Evolutionary conservation across 2,113 vertebrate genomes (phyloP), one percentile per base, ranked within the genome.

Genomic region (Pithys albifrons): DNA sequence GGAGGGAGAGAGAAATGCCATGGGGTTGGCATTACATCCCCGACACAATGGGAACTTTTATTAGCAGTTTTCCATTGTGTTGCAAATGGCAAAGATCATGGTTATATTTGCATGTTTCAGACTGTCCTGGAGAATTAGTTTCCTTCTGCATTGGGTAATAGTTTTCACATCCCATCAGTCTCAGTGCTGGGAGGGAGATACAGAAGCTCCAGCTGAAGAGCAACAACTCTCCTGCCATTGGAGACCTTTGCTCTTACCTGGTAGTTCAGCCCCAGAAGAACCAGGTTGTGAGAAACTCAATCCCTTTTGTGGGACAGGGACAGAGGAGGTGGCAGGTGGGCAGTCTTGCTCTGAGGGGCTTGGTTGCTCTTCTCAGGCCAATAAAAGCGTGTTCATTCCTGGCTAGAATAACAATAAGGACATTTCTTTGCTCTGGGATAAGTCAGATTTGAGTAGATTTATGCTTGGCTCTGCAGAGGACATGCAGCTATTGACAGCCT

Each of bases 31-130:
- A 7, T 49, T 88, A 78, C 95, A 65, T 69, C 58, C 51, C 92
- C 66, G 29, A 94, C 95, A 96, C 95, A 86, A 95, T 95, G 65
- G 88, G 81, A 87, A 89, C 92, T 96, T 97, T 95, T 95, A 91
- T 96, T 95, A 96, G 95, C 91, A 89, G 69, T 80, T 96, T 96
- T 95, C 95, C 96, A 91, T 94, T 94, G 95, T n/a, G 93, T 77
- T 77, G 83, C 55, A 95, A 91, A 95, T 88, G 86, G 91, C 91
- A 94, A 91, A 95, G 93, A 64, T 93, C 94, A 15, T 0, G 41
- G 80, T 74, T 94, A 22, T 80, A 55, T 95, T 91, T 91, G 82
- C 91, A 9, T 16, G 87, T 61, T 84, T 75, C 67, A 93, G 78
- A 10, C 86, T 69, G 76, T 91, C 92, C 89, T 20, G 57, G 85